Percentiles rank a stretch among this genome's conserved stretches.
Conservation (phyloP, 2,113 vertebrate species). For the Bettongia penicillata region DNA sequence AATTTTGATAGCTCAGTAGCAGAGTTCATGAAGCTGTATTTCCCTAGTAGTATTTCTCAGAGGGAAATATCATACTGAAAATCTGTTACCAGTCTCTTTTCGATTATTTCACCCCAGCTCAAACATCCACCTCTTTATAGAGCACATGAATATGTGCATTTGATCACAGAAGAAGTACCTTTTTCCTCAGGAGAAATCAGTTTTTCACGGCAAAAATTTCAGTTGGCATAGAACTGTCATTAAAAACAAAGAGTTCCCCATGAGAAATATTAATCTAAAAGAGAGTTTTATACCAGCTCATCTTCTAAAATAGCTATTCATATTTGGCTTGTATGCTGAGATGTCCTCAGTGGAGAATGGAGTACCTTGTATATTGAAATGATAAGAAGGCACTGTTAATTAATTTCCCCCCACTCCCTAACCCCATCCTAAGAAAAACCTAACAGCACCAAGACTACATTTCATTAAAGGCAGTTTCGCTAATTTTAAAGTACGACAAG, state of each 20-base stretch:
- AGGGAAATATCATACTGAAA: not conserved
- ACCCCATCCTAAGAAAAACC: not conserved
- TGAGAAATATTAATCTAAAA: not conserved
- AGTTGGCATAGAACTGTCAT: not conserved
- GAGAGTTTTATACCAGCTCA: not conserved
- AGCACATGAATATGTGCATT: not conserved
- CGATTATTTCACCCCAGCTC: not conserved
- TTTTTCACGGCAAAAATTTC: conserved; percentile 3
- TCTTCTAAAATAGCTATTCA: conserved; percentile 8
- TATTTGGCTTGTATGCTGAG: not conserved
- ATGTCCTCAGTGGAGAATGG: not conserved
- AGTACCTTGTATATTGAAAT: not conserved
- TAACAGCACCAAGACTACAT: not conserved
- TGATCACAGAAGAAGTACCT: not conserved
- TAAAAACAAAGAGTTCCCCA: not conserved
- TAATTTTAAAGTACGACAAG: not conserved
- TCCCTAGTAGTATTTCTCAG: not conserved
- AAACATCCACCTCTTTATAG: not conserved
- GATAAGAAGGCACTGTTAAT: not conserved
- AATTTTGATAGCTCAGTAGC: not conserved
- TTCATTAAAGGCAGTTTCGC: not conserved
- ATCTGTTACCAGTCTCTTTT: not conserved
- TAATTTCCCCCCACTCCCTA: not conserved
- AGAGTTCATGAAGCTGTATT: not conserved
- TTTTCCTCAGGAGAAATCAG: not conserved